Evolutionary conservation across 2,888 invertebrate genomes (phyloP).

Genomic region (Caenorhabditis afra): DNA sequence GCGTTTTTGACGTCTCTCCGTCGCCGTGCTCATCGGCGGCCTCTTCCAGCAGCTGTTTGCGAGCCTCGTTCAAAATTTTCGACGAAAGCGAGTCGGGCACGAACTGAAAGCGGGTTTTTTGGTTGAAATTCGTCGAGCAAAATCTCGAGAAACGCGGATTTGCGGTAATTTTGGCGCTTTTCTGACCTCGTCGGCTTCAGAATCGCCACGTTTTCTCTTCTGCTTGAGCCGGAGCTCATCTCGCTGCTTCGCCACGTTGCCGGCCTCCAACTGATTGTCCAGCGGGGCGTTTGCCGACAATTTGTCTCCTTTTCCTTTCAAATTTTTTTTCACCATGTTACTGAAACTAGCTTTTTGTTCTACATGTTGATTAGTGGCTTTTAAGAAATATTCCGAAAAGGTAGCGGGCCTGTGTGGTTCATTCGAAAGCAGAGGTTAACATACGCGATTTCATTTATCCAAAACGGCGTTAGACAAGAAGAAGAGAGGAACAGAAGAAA

Average conservation of each 20-base stretch:
- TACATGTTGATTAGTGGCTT: too few species aligned
- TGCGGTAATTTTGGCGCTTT: too few species aligned
- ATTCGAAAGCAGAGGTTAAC: constrained; percentile 10
- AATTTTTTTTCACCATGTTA: constrained; percentile 59
- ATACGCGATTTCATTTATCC: constrained; percentile 55
- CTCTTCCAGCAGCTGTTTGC: constrained; percentile 68
- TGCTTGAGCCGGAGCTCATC: constrained; percentile 64
- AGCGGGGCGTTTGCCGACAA: constrained; percentile 69
- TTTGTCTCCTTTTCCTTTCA: constrained; percentile 70
- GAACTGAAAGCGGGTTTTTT: constrained; percentile 51
- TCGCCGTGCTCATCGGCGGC: constrained; percentile 52
- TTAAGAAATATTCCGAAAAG: constrained; percentile 10
- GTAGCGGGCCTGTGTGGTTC: constrained; percentile 16
- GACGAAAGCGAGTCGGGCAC: constrained; percentile 68
- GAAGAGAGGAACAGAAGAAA: constrained; percentile 19
- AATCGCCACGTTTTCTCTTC: constrained; percentile 64
- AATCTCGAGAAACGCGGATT: too few species aligned
- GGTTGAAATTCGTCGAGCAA: too few species aligned
- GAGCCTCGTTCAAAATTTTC: constrained; percentile 72
- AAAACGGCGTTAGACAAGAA: constrained; percentile 32
- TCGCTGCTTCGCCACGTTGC: constrained; percentile 66
- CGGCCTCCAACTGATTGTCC: constrained; percentile 72
- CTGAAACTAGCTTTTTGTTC: constrained; percentile 1
- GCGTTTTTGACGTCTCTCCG: constrained; percentile 22
- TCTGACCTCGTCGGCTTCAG: constrained; percentile 54